Evolutionary conservation across 2,888 invertebrate species (phyloP).

Genomic region (Notocelia uddmanniana): DNA sequence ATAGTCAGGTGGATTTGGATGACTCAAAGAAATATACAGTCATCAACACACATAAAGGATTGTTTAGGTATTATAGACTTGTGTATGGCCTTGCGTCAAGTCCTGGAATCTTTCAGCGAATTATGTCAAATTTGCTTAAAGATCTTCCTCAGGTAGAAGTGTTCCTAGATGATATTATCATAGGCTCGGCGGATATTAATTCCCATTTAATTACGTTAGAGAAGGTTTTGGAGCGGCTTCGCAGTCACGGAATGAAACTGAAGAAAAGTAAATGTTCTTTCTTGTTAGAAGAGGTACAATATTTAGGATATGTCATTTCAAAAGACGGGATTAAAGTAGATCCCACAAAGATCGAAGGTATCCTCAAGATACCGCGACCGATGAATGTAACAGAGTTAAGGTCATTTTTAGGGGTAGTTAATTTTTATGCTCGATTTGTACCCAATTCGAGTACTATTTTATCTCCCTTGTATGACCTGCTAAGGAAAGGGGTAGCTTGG

Average conservation of each 20-base stretch:
- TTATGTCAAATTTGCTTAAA: conserved; percentile 3
- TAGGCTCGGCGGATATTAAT: conserved; percentile 1
- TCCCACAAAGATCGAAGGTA: conserved; percentile 10
- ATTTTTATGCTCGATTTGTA: conserved; percentile 11
- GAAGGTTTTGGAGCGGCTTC: conserved; percentile 8
- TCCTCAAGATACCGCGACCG: conserved; percentile 6
- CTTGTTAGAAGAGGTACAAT: conserved; percentile 10
- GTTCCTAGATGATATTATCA: conserved; percentile 4
- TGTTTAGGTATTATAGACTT: neutral
- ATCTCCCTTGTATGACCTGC: neutral
- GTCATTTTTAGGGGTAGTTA: conserved; percentile 14
- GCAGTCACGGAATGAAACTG: conserved; percentile 10
- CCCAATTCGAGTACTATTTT: conserved; percentile 4
- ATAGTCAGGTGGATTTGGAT: conserved; percentile 14
- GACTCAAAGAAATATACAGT: conserved; percentile 1
- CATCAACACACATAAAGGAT: conserved; percentile 10
- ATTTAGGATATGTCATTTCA: too few species aligned
- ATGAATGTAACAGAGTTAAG: conserved; percentile 4
- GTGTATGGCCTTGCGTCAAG: too few species aligned
- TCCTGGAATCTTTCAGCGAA: conserved; percentile 4
- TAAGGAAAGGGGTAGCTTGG: conserved; percentile 5
- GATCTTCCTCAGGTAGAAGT: conserved; percentile 12
- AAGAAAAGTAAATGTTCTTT: conserved; percentile 12
- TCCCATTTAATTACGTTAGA: conserved; percentile 1
- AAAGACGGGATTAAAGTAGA: conserved; percentile 13